Percentiles rank a stretch among this genome's conserved stretches.
Conservation (phyloP, 2,113 vertebrate genomes). For the Mormyrus lacerda region DNA sequence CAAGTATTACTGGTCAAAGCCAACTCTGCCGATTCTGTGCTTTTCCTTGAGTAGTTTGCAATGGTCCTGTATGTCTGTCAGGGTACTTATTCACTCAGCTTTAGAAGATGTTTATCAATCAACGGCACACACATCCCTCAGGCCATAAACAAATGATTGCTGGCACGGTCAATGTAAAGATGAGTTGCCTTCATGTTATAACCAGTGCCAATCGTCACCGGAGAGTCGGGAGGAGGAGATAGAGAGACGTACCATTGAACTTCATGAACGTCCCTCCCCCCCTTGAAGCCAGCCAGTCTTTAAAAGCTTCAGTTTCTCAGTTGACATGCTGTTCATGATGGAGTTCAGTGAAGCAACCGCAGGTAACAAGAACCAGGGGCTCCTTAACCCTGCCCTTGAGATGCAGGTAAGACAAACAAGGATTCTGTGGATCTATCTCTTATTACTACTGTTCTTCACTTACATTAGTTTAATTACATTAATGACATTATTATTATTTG, state of each 20-base stretch:
- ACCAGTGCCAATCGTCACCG: neutral
- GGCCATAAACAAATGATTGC: neutral
- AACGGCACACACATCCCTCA: no score
- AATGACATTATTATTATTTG: neutral
- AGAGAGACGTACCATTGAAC: neutral
- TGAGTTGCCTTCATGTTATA: neutral
- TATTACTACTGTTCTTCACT: neutral
- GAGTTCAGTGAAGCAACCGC: neutral
- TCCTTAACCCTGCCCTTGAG: neutral
- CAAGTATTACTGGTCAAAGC: neutral
- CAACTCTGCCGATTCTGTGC: neutral
- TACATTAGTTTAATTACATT: neutral
- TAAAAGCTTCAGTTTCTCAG: neutral
- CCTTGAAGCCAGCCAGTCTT: neutral
- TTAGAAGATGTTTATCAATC: neutral
- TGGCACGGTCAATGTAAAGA: neutral
- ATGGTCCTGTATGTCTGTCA: neutral
- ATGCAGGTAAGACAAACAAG: neutral
- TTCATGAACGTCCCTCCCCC: neutral
- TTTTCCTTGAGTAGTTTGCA: neutral
- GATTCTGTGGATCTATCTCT: neutral
- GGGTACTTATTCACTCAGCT: neutral
- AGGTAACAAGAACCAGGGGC: neutral
- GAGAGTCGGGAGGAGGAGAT: neutral
- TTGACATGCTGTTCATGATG: neutral